Percentiles rank a stretch among this genome's conserved stretches.
Conservation (phyloP, 2,113 vertebrate genomes). For the Actenoides hombroni region DNA sequence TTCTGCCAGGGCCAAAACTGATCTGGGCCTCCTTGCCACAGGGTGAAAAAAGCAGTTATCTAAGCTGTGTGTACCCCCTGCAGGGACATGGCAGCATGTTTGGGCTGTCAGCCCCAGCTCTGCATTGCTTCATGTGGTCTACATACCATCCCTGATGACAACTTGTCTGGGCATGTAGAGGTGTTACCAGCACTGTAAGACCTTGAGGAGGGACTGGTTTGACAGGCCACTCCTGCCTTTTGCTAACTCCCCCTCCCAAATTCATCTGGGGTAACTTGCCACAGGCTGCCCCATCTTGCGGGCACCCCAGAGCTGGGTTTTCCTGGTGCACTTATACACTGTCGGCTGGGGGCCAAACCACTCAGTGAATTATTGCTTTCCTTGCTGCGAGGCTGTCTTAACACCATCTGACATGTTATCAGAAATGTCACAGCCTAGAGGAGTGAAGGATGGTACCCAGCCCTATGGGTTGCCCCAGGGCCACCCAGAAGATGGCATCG, state of each 20-base stretch:
- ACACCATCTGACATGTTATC: fast-evolving
- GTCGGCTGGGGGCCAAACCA: neutral
- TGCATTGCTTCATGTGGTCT: neutral
- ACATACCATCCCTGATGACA: neutral
- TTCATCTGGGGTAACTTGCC: neutral
- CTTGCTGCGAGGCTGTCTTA: neutral
- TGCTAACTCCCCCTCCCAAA: neutral
- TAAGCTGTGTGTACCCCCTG: neutral
- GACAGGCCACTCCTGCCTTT: neutral
- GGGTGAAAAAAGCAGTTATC: neutral
- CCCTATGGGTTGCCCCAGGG: fast-evolving
- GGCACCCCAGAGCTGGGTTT: neutral
- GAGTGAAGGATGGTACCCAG: neutral
- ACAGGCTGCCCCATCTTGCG: neutral
- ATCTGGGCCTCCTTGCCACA: neutral
- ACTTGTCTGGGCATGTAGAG: neutral
- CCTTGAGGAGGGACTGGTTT: neutral
- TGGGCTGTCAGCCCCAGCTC: neutral
- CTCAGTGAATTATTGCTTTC: neutral
- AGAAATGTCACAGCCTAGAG: neutral
- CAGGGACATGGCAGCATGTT: fast-evolving
- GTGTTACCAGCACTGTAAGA: neutral
- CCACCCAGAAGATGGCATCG: neutral
- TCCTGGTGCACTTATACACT: neutral
- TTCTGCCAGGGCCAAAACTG: neutral